A percentile compares a stretch with the other conserved stretches of the same genome.
These are phyloP conservation scores for Telmatherina bonti DNA, from an alignment of 2,797 vertebrate species.

Conservation along the genomic window DNA sequence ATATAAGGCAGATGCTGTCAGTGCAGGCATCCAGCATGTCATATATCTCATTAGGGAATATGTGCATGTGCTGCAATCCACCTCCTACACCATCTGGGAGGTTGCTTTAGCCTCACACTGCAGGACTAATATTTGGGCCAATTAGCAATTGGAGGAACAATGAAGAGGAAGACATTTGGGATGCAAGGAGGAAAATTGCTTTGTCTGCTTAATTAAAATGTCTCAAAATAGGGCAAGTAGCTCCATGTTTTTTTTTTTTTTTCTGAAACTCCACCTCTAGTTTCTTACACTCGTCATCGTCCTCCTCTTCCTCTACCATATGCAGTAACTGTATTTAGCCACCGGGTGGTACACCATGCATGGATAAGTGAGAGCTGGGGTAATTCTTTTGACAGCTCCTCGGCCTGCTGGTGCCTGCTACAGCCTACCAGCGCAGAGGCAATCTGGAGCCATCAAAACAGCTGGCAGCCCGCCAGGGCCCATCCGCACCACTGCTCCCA, in stretches of 20 bases:
- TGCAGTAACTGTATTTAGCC: slow-evolving; percentile 90
- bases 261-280: slow-evolving; percentile 62
- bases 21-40: slow-evolving; percentile 58
- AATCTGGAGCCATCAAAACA: slow-evolving; percentile 84
- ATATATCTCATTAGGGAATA: slow-evolving; percentile 74
- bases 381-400: slow-evolving; percentile 83
- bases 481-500: slow-evolving; percentile 62
- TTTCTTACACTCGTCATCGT: slow-evolving; percentile 45
- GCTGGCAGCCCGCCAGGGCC: slow-evolving; percentile 73
- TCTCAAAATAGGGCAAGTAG: slow-evolving; percentile 74
- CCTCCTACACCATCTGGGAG: slow-evolving; percentile 78
- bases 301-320: slow-evolving; percentile 66
- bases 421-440: slow-evolving; percentile 79
- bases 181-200: slow-evolving; percentile 73
- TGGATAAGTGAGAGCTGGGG: slow-evolving; percentile 83
- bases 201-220: slow-evolving; percentile 83
- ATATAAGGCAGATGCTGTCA: slow-evolving; percentile 52
- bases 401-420: slow-evolving; percentile 79
- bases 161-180: slow-evolving; percentile 76
- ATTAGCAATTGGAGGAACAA: slow-evolving; percentile 80
- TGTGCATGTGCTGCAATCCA: slow-evolving; percentile 54
- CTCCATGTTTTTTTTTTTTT: slow-evolving; percentile 59
- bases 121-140: slow-evolving; percentile 80
- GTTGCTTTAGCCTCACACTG: slow-evolving; percentile 63
- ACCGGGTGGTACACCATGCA: slow-evolving; percentile 93